Conservation (phyloP, 2,113 vertebrate genomes). For the Apodemus speciosus region DNA sequence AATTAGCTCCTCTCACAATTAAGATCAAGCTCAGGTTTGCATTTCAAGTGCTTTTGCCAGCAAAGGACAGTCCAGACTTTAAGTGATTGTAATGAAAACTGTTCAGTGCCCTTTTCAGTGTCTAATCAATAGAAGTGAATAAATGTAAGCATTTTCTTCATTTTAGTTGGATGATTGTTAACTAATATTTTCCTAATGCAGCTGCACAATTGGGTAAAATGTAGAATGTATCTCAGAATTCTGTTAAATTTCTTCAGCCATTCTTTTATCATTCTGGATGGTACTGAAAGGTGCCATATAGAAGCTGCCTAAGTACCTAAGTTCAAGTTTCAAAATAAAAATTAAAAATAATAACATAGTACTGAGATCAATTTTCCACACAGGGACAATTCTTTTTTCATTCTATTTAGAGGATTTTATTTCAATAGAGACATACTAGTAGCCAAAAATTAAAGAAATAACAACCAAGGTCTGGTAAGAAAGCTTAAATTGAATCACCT, state of each 20-base stretch:
- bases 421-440: not conserved
- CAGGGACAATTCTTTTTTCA: not conserved
- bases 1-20: not conserved
- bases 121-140: not conserved
- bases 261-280: not conserved
- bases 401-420: not conserved
- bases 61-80: not conserved
- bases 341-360: not conserved
- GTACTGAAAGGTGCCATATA: not conserved
- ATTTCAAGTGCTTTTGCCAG: not conserved
- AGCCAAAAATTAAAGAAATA: not conserved
- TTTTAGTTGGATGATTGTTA: not conserved
- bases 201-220: not conserved
- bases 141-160: conserved; percentile 6
- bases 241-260: not conserved
- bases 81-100: not conserved
- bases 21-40: not conserved
- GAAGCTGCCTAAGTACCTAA: not conserved
- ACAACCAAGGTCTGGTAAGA: not conserved
- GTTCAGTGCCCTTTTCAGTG: not conserved
- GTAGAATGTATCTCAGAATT: not conserved
- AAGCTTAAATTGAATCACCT: not conserved
- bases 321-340: not conserved
- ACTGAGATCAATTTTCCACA: not conserved
- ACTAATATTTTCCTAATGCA: not conserved